phyloP scores from a whole-genome alignment of 1,140 invertebrate species.

The Metopolophium dirhodum region DNA sequence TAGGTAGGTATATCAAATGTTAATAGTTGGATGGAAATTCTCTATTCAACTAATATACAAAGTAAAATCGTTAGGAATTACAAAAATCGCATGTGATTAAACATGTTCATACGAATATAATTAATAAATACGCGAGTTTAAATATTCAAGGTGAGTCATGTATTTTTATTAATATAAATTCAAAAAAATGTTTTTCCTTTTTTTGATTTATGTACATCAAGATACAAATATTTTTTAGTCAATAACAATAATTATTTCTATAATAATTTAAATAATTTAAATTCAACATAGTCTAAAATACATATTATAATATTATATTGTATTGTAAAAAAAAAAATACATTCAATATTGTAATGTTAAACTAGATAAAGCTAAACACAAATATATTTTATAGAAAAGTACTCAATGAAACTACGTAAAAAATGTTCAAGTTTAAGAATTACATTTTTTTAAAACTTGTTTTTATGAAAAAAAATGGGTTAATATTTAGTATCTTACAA shows the following conservation, averaged over 20 bases:
- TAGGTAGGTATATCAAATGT: too few species aligned
- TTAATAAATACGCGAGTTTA: neutral
- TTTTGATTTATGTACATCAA: constrained; percentile 27
- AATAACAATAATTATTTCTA: constrained; percentile 8
- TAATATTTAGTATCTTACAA: neutral
- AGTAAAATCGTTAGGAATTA: neutral
- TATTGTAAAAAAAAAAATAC: constrained; percentile 22
- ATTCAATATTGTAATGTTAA: neutral
- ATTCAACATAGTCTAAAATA: neutral
- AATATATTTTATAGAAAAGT: neutral
- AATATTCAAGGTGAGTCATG: neutral
- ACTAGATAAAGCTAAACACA: neutral
- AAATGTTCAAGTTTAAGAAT: neutral
- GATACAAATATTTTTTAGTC: neutral
- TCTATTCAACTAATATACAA: neutral
- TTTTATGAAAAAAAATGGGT: neutral
- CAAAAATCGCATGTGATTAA: neutral
- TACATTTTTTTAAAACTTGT: neutral
- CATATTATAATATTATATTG: neutral
- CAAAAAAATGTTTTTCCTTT: neutral
- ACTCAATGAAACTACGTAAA: neutral
- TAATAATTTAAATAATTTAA: constrained; percentile 37
- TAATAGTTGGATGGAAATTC: neutral
- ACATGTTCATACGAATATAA: neutral
- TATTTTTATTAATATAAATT: neutral